These are phyloP conservation scores for Nasonia giraulti DNA, from an alignment of 1,140 invertebrate genomes.

Conservation along the genomic window DNA sequence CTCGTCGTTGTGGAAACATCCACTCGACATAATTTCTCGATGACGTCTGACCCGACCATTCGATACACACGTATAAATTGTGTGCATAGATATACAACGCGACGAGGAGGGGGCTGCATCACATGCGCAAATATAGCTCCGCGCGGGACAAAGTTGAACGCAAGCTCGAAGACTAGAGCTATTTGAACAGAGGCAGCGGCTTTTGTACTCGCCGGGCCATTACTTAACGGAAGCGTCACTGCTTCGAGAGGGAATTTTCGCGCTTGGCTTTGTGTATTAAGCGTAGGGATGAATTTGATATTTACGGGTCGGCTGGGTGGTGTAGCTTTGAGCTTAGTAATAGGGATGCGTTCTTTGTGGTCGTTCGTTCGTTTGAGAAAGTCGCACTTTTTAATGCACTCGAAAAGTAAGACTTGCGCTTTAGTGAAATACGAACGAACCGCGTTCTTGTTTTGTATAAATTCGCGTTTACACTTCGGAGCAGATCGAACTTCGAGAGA, in stretches of 20 bases:
- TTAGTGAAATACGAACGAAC: no score
- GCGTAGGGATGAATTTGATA: not conserved
- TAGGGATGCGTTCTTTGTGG: not conserved
- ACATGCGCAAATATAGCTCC: not conserved
- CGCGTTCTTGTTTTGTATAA: no score
- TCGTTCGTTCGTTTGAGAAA: no score
- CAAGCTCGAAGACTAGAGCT: no score
- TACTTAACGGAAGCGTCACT: not conserved
- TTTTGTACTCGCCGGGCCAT: not conserved
- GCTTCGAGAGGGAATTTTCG: not conserved
- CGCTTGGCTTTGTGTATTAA: not conserved
- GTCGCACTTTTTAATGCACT: no score
- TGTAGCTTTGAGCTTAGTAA: not conserved
- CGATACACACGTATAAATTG: not conserved
- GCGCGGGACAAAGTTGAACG: not conserved
- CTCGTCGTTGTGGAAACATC: not conserved
- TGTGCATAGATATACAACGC: not conserved
- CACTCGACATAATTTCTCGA: not conserved
- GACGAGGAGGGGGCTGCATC: not conserved
- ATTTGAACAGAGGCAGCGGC: not conserved
- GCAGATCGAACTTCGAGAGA: no score
- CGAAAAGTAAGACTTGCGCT: no score
- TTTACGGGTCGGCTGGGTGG: not conserved
- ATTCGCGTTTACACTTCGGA: no score
- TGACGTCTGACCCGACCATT: not conserved